Conservation (phyloP, 2,888 invertebrate genomes). For the Aleiodes leptofemur region DNA sequence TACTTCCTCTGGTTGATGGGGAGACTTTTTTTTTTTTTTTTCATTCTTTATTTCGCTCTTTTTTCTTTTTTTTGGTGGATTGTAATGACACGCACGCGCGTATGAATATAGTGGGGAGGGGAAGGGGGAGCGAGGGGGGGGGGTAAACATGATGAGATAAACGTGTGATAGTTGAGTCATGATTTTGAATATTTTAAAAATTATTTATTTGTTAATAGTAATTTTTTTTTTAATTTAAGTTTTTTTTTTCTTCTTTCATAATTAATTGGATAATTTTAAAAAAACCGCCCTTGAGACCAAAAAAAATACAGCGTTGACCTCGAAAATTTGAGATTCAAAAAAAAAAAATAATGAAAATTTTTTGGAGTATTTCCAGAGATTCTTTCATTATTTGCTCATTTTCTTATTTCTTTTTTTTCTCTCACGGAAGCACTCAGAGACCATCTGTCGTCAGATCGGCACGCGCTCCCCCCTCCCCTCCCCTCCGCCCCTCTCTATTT, state of each 20-base stretch:
- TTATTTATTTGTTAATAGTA: neutral
- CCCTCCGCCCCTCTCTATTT: constrained; percentile 18
- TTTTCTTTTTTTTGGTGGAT: neutral
- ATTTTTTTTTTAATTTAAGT: neutral
- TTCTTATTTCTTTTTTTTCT: neutral
- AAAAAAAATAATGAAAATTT: no score
- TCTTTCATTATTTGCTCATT: constrained; percentile 26
- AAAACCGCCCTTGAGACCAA: no score
- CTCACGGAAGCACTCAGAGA: neutral
- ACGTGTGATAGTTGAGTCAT: constrained; percentile 24
- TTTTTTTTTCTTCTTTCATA: no score
- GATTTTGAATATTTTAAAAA: constrained; percentile 4
- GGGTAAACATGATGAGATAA: constrained; percentile 13
- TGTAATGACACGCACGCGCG: constrained; percentile 32
- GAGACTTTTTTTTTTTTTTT: no score
- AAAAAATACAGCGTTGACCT: no score
- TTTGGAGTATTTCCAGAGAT: constrained; percentile 47
- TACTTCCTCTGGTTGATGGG: constrained; percentile 6
- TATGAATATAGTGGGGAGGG: neutral
- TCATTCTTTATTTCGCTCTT: neutral
- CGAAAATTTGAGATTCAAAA: constrained; percentile 47
- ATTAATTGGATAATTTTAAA: no score
- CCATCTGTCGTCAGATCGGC: constrained; percentile 30
- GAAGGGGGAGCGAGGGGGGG: neutral
- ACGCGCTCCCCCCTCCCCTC: constrained; percentile 30